phyloP scores from a whole-genome alignment of 2,113 vertebrate species.

The Cryptomyrus ogoouensis region DNA sequence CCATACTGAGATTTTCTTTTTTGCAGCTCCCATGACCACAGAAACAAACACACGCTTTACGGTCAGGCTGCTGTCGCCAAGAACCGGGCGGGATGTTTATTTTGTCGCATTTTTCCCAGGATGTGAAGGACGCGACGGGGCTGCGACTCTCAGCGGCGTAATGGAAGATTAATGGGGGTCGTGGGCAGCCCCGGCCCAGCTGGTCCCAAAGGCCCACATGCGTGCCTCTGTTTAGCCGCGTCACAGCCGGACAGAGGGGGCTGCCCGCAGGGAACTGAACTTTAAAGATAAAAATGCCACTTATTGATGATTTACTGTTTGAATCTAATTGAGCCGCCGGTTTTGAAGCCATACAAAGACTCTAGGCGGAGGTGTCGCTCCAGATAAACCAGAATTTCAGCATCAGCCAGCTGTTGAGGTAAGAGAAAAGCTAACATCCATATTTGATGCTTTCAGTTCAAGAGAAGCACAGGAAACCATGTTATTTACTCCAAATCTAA shows the following conservation, averaged over 20 bases:
- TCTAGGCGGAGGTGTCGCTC: neutral
- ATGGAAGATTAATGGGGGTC: conserved; percentile 31
- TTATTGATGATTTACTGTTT: conserved; percentile 13
- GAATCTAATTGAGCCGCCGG: neutral
- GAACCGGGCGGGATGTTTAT: conserved; percentile 29
- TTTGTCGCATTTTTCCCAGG: conserved; percentile 21
- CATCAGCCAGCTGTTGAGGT: conserved; percentile 2
- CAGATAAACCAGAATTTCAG: neutral
- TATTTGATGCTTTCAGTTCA: neutral
- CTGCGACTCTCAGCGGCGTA: neutral
- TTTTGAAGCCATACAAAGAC: neutral
- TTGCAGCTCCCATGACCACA: neutral
- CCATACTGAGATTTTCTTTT: neutral
- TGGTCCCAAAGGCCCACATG: neutral
- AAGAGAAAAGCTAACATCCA: neutral
- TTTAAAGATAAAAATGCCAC: neutral
- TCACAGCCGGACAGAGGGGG: neutral
- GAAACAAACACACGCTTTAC: conserved; percentile 20
- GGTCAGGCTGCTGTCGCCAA: neutral
- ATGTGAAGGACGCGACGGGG: conserved; percentile 19
- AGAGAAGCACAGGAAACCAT: neutral
- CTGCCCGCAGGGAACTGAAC: neutral
- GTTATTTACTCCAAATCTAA: neutral
- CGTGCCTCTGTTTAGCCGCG: neutral
- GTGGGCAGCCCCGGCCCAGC: neutral